Evolutionary conservation across 2,888 invertebrate genomes (phyloP), one percentile per base, ranked within the genome.

Genomic region (Blera fallax): DNA sequence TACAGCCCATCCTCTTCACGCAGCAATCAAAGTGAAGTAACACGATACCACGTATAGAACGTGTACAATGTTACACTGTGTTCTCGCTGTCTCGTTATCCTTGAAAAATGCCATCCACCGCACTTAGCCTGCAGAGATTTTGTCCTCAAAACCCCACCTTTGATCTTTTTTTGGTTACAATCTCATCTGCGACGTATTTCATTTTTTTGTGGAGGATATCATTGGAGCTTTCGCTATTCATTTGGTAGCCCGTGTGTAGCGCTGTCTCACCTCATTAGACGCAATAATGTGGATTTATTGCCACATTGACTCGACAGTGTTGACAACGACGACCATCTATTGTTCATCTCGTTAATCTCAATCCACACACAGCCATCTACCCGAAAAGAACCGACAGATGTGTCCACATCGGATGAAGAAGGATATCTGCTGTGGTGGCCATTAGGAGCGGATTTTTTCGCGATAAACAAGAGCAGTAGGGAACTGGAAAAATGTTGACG

Each of bases 261-360:
- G 65, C 56, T 45, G 72, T 74, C 64, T 64, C 64, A 74, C 69
- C 69, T 80, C 74, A 80, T 84, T 74, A 84, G 62, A 70, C 60
- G 62, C 73, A 48, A 67, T 83, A 62, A 73, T 64, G 73, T 52
- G 73, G 37, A 69, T 79, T 83, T 67, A 83, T 73, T 83, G 78
- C 72, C 72, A 79, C 83, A 79, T 79, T 73, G 67, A 69, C 67
- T 73, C 62, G 54, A 45, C 69, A 34, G 2, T 18, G 29, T 69
- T 62, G 48, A 18, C 60, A 37, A 60, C 32, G 54, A 69, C 34
- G 37, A 65, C 65, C 50, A 18, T 48, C 45, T 48, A 58, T 72
- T 72, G 72, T 72, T 67, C 50, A 60, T 52, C 52, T 69, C 52
- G 56, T 76, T 76, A 58, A 76, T 58, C 60, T 76, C 67, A 58